Conservation (phyloP, 1,140 invertebrate genomes). For the Drosophila busckii region DNA sequence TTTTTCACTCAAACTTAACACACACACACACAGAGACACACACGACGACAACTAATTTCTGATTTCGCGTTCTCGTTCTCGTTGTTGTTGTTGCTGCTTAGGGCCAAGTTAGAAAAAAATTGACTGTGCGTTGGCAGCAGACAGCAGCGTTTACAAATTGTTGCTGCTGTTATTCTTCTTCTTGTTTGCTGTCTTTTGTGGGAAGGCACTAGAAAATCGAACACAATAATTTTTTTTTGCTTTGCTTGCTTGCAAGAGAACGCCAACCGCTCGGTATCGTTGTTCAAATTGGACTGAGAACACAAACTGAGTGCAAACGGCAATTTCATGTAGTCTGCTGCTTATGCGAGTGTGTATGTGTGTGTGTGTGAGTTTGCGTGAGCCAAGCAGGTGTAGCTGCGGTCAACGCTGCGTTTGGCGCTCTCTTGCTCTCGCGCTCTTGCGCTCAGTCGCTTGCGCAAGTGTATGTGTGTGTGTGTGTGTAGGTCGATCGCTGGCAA, state of each 20-base stretch:
- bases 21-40: too few species aligned
- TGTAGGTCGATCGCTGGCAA: conserved; percentile 27
- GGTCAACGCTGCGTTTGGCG: conserved; percentile 12
- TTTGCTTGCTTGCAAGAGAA: conserved; percentile 41
- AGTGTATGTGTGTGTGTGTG: conserved; percentile 12
- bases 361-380: conserved; percentile 1
- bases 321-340: conserved; percentile 4
- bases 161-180: conserved; percentile 33
- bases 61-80: conserved; percentile 22
- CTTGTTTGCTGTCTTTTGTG: conserved; percentile 26
- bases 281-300: conserved; percentile 72
- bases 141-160: conserved; percentile 54
- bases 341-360: not conserved
- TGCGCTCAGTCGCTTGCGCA: not conserved
- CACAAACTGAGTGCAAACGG: conserved; percentile 30
- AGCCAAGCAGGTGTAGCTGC: conserved; percentile 3
- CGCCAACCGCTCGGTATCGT: conserved; percentile 76
- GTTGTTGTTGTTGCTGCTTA: conserved; percentile 28
- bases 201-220: conserved; percentile 32
- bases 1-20: conserved; percentile 20
- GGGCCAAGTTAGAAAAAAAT: conserved; percentile 57
- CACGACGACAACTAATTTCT: conserved; percentile 27
- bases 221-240: conserved; percentile 23
- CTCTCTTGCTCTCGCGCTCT: conserved; percentile 1
- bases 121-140: conserved; percentile 40